These are phyloP conservation scores for Helicoverpa zea DNA, from an alignment of 1,140 invertebrate genomes.

Conservation along the genomic window DNA sequence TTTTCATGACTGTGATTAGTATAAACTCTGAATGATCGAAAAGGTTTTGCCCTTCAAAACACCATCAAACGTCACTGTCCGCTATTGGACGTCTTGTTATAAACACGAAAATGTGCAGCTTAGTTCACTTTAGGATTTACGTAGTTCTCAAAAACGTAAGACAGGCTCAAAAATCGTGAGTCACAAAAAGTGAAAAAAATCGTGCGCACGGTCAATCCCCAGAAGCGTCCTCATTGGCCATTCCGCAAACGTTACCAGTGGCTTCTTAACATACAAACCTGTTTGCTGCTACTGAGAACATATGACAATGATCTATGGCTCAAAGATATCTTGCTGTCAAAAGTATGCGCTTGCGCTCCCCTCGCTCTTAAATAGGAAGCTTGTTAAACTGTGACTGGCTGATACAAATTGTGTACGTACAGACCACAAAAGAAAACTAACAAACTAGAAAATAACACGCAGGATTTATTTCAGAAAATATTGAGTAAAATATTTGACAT, in stretches of 20 bases:
- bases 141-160: neutral
- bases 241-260: conserved; percentile 61
- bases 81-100: neutral
- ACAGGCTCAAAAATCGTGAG: conserved; percentile 7
- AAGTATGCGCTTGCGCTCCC: conserved; percentile 39
- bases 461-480: too few relatives aligned
- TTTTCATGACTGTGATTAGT: neutral
- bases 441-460: too few relatives aligned
- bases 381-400: conserved; percentile 24
- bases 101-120: too few relatives aligned
- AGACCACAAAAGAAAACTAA: neutral
- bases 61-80: neutral
- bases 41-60: too few relatives aligned
- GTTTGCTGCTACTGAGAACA: conserved; percentile 75
- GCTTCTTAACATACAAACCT: conserved; percentile 66
- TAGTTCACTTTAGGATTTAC: too few relatives aligned
- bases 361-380: conserved; percentile 35
- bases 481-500: too few relatives aligned
- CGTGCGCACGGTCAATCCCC: conserved; percentile 35
- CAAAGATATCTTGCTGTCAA: conserved; percentile 62
- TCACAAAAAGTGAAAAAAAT: conserved; percentile 24
- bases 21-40: neutral
- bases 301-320: conserved; percentile 75
- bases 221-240: conserved; percentile 61
- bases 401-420: conserved; percentile 19